phyloP scores from a whole-genome alignment of 2,113 vertebrate genomes.

The Psittacus erithacus region DNA sequence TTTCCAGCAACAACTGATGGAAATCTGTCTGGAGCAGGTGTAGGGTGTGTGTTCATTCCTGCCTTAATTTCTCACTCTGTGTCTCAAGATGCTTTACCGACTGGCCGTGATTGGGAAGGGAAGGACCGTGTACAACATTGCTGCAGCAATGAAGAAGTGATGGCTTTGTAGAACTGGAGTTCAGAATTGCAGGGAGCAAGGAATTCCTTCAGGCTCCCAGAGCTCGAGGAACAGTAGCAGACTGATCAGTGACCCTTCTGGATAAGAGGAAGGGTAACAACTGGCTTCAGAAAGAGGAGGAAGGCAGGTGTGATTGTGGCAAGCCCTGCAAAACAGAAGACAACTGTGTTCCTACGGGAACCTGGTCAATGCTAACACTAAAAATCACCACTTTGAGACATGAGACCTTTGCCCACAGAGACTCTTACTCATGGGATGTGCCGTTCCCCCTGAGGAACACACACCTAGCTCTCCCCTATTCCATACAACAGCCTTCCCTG shows the following conservation, averaged over 20 bases:
- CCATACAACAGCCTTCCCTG: too few species aligned
- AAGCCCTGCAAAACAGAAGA: not conserved
- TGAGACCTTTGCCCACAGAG: not conserved
- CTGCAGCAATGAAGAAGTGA: not conserved
- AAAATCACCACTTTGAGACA: not conserved
- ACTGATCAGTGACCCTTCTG: not conserved
- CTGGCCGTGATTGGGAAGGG: not conserved
- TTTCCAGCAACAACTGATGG: not conserved
- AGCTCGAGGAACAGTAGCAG: not conserved
- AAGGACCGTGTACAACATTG: not conserved
- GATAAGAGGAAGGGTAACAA: not conserved
- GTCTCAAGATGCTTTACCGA: not conserved
- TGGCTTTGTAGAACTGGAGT: not conserved
- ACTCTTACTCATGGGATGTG: not conserved
- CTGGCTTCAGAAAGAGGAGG: not conserved
- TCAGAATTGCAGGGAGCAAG: not conserved
- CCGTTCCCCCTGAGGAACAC: not conserved
- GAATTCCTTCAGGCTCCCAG: not conserved
- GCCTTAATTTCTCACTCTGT: not conserved
- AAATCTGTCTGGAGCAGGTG: not conserved
- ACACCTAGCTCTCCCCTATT: not conserved
- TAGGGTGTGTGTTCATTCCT: not conserved
- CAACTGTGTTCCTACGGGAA: not conserved
- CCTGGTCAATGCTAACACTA: not conserved
- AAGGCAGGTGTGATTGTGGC: not conserved